Base-by-base conservation (phyloP, 2,113 vertebrate species). In the Girardinichthys multiradiatus region DNA sequence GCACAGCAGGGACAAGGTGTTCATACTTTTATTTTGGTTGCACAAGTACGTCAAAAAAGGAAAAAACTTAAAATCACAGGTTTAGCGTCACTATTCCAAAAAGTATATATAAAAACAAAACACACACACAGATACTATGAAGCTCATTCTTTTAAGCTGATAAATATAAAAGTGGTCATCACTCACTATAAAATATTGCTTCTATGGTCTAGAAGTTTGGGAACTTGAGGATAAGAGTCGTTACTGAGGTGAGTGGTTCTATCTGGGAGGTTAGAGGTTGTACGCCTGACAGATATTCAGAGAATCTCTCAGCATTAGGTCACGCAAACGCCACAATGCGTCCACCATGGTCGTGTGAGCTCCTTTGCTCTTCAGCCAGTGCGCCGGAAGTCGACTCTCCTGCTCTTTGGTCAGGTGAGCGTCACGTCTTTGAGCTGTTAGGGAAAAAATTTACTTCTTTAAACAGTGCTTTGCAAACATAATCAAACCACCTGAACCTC, bases 321-420 rank as follows among this genome's bases (percentile, higher is more conserved):
- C 98, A 76, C 97, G 95, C 74, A 99, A 95, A 64, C 98, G 95
- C 98, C 98, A 99, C 58, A 99, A 78, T 0, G 98, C 98, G 13
- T 99, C 97, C 0, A 95, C 97, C 98, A 99, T 99, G 28, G 97
- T 98, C 45, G 95, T 98, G 84, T 99, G 98, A 75, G 98, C 98
- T 48, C 98, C 98, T 93, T 99, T 99, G 88, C 98, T 99, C 83
- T 99, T 99, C 82, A 99, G 86, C 98, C 98, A 99, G 86, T 99
- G 98, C 14, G 95, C 94, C 27, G 98, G 98, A 60, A 99, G 95
- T 5, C 97, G 95, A 86, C 96, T 97, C 88, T 99, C 98, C 74
- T 99, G 98, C 74, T 99, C 98, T 94, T 97, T 98, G 62, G 95
- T 96, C 81, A 99, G 82, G 88, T 98, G 95, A 79, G 96, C 84